These are phyloP conservation scores for Drosophila ohnishii DNA, from an alignment of 1,140 invertebrate genomes.

Conservation along the genomic window DNA sequence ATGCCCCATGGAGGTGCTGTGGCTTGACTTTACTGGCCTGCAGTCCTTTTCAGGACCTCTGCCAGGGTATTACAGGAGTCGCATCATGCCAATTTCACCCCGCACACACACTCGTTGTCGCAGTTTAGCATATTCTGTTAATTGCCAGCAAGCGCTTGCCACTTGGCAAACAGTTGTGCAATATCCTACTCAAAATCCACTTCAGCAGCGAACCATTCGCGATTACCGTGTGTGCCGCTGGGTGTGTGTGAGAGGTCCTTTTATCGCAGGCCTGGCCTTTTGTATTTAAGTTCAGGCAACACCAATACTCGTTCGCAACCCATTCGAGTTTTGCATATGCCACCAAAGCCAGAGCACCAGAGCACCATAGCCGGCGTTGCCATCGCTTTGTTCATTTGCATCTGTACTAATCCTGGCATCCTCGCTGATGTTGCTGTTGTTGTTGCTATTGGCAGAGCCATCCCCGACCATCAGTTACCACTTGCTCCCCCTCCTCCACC, in stretches of 20 bases:
- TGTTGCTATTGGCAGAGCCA: conserved; percentile 48
- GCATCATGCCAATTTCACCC: background rate
- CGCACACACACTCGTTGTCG: conserved; percentile 31
- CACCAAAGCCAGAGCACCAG: conserved; percentile 44
- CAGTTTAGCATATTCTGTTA: conserved; percentile 66
- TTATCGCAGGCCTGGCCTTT: conserved; percentile 54
- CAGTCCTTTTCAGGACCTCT: background rate
- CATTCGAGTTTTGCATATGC: conserved; percentile 68
- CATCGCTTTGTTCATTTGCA: conserved; percentile 75
- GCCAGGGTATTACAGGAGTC: conserved; percentile 16
- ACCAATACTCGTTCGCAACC: conserved; percentile 16
- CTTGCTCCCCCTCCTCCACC: background rate
- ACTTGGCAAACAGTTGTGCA: conserved; percentile 58
- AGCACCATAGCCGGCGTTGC: conserved; percentile 7
- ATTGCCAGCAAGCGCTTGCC: conserved; percentile 61
- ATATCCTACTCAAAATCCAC: conserved; percentile 64
- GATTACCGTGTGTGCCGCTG: conserved; percentile 58
- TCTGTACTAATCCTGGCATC: conserved; percentile 63
- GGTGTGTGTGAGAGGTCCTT: conserved; percentile 44
- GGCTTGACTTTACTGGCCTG: background rate
- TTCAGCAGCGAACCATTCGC: conserved; percentile 47
- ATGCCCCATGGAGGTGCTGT: background rate
- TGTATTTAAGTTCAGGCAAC: conserved; percentile 70
- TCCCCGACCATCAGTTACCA: conserved; percentile 19
- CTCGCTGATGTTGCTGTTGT: conserved; percentile 8